Base-by-base conservation (phyloP, 2,113 vertebrate genomes). In the Carettochelys insculpta region DNA sequence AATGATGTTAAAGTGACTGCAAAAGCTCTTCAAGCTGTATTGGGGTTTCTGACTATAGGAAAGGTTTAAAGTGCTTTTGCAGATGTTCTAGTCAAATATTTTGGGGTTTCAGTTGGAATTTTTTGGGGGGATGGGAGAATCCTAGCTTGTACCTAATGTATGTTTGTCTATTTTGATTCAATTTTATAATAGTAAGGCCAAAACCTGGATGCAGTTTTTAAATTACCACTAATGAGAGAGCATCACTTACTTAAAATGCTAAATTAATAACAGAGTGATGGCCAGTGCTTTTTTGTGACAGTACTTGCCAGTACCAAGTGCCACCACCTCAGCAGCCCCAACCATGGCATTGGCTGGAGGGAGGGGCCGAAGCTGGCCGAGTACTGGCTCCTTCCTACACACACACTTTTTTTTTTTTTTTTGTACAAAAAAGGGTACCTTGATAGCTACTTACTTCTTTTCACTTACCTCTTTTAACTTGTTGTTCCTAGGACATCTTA, bases 211-310 rank as follows among this genome's bases (percentile, higher is more conserved):
- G 58, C 82, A 90, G 81, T 34, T 65, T 43, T 73, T 43, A 27
- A 45, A 27, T 75, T 75, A 45, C 25, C 13, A 29, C 25, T 45
- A 73, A 85, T 91, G 79, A 87, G 82, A 89, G 4, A 54, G 51
- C 3, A 5, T 76, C 34, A 89, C 79, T 94, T 79, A 82, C 94
- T 92, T 83, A 92, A 93, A 38, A 68, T 68, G 38, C 38, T 68
- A 68, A 38, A 68, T 68, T 22, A 68, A 77, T 90, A 88, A 88
- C 91, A 4, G 48, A 86, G 53, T 43, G 45, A 58, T 82, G 81
- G 53, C 75, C n/a, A n/a, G n/a, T n/a, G n/a, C n/a, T n/a, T n/a
- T n/a, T n/a, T n/a, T n/a, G n/a, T n/a, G n/a, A n/a, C n/a, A n/a
- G n/a, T n/a, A n/a, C n/a, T n/a, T n/a, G n/a, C n/a, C n/a, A n/a